Conservation (phyloP, 30 jellyfish, hydroid and myxozoan species). For the Sanderia malayensis region DNA sequence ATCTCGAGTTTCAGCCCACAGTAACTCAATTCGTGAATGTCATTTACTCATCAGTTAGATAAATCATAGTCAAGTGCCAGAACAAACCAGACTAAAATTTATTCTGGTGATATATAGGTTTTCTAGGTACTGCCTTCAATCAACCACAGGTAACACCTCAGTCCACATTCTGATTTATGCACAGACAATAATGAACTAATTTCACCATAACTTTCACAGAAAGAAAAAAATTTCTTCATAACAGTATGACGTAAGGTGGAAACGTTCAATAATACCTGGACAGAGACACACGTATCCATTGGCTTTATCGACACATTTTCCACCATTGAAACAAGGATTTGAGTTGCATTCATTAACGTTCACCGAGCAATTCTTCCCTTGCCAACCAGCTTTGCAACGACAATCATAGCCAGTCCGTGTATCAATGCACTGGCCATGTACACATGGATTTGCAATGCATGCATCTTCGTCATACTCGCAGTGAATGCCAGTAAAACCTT, state of each 20-base stretch:
- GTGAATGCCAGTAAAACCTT: conserved; percentile 65
- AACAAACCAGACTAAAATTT: no score
- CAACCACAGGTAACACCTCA: no score
- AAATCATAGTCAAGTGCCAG: no score
- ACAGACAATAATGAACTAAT: no score
- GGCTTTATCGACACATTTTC: conserved; percentile 48
- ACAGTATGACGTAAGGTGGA: not conserved
- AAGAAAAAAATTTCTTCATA: not conserved
- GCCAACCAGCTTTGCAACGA: conserved; percentile 65
- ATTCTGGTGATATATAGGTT: no score
- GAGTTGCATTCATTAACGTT: conserved; percentile 61
- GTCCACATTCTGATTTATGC: no score
- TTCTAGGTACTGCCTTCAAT: no score
- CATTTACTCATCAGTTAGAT: no score
- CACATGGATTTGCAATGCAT: conserved; percentile 68
- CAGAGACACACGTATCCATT: conserved; percentile 51
- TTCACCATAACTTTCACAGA: no score
- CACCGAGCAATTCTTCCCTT: conserved; percentile 65
- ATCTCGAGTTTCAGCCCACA: no score
- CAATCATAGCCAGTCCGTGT: conserved; percentile 58
- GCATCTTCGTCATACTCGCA: conserved; percentile 72
- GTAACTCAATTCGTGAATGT: no score
- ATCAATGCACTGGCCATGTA: conserved; percentile 66
- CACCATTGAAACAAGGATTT: conserved; percentile 71
- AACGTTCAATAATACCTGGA: conserved; percentile 54